Percentiles rank a stretch among this genome's conserved stretches.
Conservation (phyloP, 1,140 invertebrate genomes). For the Meteorus sp. region DNA sequence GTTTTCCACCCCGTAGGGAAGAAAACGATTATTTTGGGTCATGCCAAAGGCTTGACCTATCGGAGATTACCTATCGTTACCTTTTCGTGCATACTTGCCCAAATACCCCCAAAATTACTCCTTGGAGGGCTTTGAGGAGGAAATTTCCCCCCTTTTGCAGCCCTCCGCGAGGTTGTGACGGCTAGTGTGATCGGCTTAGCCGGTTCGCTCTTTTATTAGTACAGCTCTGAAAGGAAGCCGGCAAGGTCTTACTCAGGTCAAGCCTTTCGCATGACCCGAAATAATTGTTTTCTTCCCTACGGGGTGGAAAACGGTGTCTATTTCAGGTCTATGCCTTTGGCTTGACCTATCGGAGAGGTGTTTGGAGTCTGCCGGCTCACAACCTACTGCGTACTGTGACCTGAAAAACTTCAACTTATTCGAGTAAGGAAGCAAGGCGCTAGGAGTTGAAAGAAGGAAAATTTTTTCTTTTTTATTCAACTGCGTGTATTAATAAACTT, state of each 20-base stretch:
- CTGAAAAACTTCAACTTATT: neutral
- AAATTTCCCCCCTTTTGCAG: neutral
- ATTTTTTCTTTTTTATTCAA: no score
- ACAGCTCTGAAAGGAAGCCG: neutral
- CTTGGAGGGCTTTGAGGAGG: no score
- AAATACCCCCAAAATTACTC: no score
- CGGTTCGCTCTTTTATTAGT: neutral
- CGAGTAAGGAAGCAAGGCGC: neutral
- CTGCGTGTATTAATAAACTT: no score
- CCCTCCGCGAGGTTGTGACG: neutral
- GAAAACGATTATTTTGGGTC: slow-evolving; percentile 2
- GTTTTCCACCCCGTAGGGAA: neutral
- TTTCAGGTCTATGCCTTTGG: no score
- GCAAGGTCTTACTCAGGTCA: neutral
- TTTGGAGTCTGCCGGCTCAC: slow-evolving; percentile 8
- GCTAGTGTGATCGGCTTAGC: neutral
- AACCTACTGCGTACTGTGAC: slow-evolving; percentile 15
- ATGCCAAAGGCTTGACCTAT: neutral
- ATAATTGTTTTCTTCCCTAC: neutral
- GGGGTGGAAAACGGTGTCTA: neutral
- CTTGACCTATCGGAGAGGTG: slow-evolving; percentile 7
- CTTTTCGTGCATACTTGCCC: neutral
- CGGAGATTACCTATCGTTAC: neutral
- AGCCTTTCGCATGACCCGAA: slow-evolving; percentile 1
- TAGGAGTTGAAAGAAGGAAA: no score